phyloP scores from a whole-genome alignment of 2,113 vertebrate species.

The Probosciger aterrimus region DNA sequence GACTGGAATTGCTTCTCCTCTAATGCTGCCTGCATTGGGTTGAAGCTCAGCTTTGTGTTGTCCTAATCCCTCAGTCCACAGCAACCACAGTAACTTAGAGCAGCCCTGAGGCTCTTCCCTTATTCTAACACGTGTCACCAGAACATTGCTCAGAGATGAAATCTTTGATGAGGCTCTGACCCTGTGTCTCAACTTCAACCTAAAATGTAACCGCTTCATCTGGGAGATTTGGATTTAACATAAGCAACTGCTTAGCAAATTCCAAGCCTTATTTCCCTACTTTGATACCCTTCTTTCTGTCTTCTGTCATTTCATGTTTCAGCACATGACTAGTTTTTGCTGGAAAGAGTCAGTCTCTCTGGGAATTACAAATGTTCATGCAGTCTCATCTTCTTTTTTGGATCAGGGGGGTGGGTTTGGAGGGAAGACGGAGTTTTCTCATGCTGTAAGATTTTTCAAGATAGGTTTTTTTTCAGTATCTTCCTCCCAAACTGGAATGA shows the following conservation, averaged over 20 bases:
- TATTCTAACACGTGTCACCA: neutral
- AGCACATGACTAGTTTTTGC: neutral
- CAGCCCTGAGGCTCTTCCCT: neutral
- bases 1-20: neutral
- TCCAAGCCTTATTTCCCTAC: neutral
- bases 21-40: neutral
- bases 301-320: neutral
- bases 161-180: neutral
- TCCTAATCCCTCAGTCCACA: conserved; percentile 10
- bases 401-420: neutral
- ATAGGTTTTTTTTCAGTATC: neutral
- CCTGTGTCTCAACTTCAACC: neutral
- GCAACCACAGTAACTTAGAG: neutral
- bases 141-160: neutral
- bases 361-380: neutral
- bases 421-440: neutral
- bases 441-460: neutral
- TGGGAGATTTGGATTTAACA: neutral
- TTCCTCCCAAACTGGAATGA: neutral
- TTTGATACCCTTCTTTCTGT: neutral
- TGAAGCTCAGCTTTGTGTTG: neutral
- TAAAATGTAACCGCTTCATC: neutral
- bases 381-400: neutral
- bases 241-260: neutral
- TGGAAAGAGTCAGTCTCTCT: neutral